phyloP scores from a whole-genome alignment of 2,797 vertebrate genomes.

The Sebastes minor region DNA sequence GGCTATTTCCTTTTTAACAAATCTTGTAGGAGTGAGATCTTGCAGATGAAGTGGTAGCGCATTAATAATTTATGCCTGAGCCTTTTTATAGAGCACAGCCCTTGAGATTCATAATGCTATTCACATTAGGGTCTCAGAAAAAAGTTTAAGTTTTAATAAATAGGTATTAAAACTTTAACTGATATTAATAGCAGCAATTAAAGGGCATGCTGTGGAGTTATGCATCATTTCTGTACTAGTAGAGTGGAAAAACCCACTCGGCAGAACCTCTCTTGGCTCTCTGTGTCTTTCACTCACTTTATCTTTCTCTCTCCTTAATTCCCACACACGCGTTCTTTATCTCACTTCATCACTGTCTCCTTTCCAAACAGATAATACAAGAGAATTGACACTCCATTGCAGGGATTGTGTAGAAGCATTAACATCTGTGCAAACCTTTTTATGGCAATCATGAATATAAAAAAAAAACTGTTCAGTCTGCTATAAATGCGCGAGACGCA shows the following conservation, averaged over 20 bases:
- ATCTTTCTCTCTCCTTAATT: constrained; percentile 2
- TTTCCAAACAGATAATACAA: constrained; percentile 42
- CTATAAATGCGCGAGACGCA: constrained; percentile 52
- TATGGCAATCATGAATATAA: constrained; percentile 42
- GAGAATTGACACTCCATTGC: constrained; percentile 12
- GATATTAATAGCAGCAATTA: constrained; percentile 85
- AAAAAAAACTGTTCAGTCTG: constrained; percentile 39
- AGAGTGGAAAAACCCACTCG: constrained; percentile 59
- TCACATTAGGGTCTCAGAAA: constrained; percentile 76
- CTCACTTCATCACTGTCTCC: constrained; percentile 47
- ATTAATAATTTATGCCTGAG: constrained; percentile 82
- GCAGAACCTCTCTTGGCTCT: constrained; percentile 53
- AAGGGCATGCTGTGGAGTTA: constrained; percentile 69
- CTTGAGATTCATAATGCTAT: constrained; percentile 82
- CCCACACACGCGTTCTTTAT: background rate
- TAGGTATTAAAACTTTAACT: constrained; percentile 86
- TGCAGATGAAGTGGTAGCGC: constrained; percentile 77
- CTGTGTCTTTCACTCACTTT: constrained; percentile 26
- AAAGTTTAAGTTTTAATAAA: constrained; percentile 84
- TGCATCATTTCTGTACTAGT: constrained; percentile 77
- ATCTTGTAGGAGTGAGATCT: constrained; percentile 76
- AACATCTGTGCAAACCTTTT: constrained; percentile 64
- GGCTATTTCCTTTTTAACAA: constrained; percentile 78
- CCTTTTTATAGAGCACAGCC: constrained; percentile 84
- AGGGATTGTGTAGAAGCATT: constrained; percentile 38